These are phyloP conservation scores for Cosmia pyralina DNA, from an alignment of 2,888 invertebrate species.

Conservation along the genomic window DNA sequence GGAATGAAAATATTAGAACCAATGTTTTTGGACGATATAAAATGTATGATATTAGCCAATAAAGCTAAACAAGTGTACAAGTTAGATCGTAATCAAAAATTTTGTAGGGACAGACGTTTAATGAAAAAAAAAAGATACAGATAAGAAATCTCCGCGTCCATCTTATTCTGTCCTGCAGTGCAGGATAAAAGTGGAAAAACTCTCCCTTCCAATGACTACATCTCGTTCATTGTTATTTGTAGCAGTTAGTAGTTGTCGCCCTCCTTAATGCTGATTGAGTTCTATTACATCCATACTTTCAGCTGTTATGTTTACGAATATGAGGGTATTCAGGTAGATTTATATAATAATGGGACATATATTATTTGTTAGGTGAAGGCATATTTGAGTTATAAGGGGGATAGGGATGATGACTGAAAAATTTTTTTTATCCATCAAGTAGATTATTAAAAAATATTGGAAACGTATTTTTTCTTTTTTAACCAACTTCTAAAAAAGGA, in stretches of 20 bases:
- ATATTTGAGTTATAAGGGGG: neutral
- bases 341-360: slow-evolving; percentile 30
- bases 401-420: too few species aligned
- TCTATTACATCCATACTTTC: slow-evolving; percentile 34
- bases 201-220: slow-evolving; percentile 48
- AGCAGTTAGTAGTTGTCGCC: slow-evolving; percentile 51
- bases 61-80: too few species aligned
- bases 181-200: slow-evolving; percentile 51
- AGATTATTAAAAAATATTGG: too few species aligned
- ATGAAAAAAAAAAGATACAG: too few species aligned
- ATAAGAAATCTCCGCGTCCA: neutral
- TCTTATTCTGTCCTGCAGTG: slow-evolving; percentile 31
- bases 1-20: too few species aligned
- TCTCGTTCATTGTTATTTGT: slow-evolving; percentile 57
- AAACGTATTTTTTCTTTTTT: too few species aligned
- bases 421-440: too few species aligned
- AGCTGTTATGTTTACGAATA: slow-evolving; percentile 37
- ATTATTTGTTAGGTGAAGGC: neutral
- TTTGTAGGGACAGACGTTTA: too few species aligned
- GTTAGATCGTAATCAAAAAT: too few species aligned
- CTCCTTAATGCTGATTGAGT: slow-evolving; percentile 49
- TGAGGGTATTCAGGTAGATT: slow-evolving; percentile 41
- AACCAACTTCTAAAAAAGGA: too few species aligned
- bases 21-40: too few species aligned
- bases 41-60: too few species aligned